These are phyloP conservation scores for Dicyrtoma fusca DNA, from an alignment of 2,888 invertebrate genomes.

Conservation along the genomic window DNA sequence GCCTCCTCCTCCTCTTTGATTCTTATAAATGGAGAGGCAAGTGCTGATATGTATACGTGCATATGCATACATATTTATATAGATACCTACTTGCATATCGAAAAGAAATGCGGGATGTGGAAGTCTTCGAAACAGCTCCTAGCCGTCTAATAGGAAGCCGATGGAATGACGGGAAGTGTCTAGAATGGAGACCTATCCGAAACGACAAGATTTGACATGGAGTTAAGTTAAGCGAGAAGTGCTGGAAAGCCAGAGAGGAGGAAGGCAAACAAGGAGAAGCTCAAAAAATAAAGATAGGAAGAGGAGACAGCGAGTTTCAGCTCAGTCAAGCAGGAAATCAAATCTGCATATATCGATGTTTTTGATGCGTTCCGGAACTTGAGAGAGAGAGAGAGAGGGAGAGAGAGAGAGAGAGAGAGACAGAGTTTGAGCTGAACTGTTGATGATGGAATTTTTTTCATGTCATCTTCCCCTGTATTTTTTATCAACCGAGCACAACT, in stretches of 20 bases:
- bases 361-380: conserved; percentile 21
- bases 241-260: background rate
- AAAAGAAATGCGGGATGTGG: too few relatives aligned
- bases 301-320: conserved; percentile 21
- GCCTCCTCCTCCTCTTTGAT: too few relatives aligned
- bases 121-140: too few relatives aligned
- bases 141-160: too few relatives aligned
- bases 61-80: too few relatives aligned
- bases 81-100: too few relatives aligned
- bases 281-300: conserved; percentile 18
- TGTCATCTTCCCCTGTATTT: conserved; percentile 7
- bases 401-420: too few relatives aligned
- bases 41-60: too few relatives aligned
- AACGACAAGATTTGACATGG: conserved; percentile 6
- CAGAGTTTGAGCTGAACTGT: background rate
- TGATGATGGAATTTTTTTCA: conserved; percentile 23
- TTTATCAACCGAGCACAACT: conserved; percentile 2
- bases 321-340: conserved; percentile 22
- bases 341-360: conserved; percentile 26
- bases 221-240: background rate
- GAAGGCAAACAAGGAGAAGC: conserved; percentile 17
- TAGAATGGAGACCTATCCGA: too few relatives aligned
- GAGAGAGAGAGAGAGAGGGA: too few relatives aligned
- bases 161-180: too few relatives aligned
- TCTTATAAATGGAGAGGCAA: too few relatives aligned